These are phyloP conservation scores for Bucco capensis DNA, from an alignment of 2,113 vertebrate species.

Conservation along the genomic window DNA sequence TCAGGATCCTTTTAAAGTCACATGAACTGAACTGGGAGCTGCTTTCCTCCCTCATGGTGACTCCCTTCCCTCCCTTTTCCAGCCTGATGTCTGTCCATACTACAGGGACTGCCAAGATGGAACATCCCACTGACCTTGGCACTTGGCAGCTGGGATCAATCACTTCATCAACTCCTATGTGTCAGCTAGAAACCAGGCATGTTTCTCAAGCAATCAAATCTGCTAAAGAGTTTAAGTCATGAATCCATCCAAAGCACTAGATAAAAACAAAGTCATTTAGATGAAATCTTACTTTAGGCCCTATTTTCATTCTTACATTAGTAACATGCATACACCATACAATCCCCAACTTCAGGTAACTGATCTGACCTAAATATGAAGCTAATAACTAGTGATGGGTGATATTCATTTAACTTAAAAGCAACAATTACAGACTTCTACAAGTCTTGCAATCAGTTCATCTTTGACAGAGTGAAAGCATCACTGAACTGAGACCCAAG, in stretches of 20 bases:
- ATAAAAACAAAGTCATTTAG: conserved; percentile 48
- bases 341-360: background rate
- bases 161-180: conserved; percentile 56
- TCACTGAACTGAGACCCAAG: background rate
- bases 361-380: background rate
- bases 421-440: background rate
- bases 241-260: conserved; percentile 37
- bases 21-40: background rate
- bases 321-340: background rate
- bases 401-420: background rate
- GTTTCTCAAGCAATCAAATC: conserved; percentile 62
- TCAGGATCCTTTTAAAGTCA: conserved; percentile 13
- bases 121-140: conserved; percentile 42
- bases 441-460: background rate
- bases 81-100: background rate
- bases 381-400: background rate
- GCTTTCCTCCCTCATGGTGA: background rate
- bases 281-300: background rate
- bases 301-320: background rate
- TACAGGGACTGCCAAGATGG: conserved; percentile 16
- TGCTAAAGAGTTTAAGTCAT: conserved; percentile 66
- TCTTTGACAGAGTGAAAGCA: background rate
- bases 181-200: conserved; percentile 64
- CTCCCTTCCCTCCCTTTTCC: background rate
- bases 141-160: conserved; percentile 60